Percentiles rank a stretch among this genome's conserved stretches.
Evolutionary conservation across 1,140 invertebrate species (phyloP).

Genomic region (Acromyrmex heyeri): DNA sequence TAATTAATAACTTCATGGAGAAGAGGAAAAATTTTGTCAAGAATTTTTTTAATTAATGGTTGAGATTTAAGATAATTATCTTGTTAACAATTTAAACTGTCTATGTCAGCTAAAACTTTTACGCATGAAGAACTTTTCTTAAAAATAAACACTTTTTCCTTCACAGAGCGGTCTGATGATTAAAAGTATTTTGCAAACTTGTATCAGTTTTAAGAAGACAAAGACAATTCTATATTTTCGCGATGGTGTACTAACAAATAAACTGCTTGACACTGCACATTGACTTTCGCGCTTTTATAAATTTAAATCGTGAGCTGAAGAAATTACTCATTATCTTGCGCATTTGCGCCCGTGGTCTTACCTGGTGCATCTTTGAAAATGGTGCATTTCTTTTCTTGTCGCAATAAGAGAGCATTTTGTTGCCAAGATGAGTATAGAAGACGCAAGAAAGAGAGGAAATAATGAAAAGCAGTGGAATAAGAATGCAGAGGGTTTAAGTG

Average conservation of each 20-base stretch:
- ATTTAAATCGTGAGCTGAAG: slow-evolving; percentile 19
- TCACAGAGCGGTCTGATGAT: not conserved
- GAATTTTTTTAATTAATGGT: not conserved
- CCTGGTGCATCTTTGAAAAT: not conserved
- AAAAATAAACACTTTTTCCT: not conserved
- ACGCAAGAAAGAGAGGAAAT: slow-evolving; percentile 7
- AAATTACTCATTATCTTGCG: slow-evolving; percentile 76
- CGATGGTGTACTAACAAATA: slow-evolving; percentile 22
- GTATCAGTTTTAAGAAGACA: slow-evolving; percentile 12
- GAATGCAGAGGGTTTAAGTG: not conserved
- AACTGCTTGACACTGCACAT: slow-evolving; percentile 16
- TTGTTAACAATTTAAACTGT: not conserved
- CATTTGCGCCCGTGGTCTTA: slow-evolving; percentile 63
- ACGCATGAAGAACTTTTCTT: not conserved
- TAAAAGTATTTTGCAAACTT: slow-evolving; percentile 34
- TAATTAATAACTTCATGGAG: slow-evolving; percentile 4
- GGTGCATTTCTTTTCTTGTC: slow-evolving; percentile 12
- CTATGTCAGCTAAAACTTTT: not conserved
- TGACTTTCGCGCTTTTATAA: slow-evolving; percentile 32
- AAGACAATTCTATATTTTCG: slow-evolving; percentile 26
- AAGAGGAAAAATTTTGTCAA: not conserved
- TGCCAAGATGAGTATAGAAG: slow-evolving; percentile 1
- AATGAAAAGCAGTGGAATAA: not conserved
- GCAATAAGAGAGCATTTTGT: slow-evolving; percentile 5
- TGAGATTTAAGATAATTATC: slow-evolving; percentile 6